Percentiles rank a stretch among this genome's conserved stretches.
Conservation (phyloP, 2,113 vertebrate species). For the Onychostruthus taczanowskii region DNA sequence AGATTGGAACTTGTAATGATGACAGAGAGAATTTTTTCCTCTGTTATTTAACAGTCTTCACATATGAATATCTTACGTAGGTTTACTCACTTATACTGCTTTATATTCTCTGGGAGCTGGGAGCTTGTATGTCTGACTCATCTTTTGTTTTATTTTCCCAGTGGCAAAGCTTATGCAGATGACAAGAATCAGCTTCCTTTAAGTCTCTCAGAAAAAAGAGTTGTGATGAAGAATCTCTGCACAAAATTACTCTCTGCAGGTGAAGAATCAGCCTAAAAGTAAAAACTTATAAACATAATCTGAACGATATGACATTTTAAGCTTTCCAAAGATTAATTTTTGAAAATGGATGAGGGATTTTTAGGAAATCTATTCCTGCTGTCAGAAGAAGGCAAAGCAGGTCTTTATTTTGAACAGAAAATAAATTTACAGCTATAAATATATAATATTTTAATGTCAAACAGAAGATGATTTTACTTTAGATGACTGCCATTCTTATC, state of each 20-base stretch:
- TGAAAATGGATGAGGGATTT: accelerated
- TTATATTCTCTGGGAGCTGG: not conserved
- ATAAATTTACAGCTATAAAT: not conserved
- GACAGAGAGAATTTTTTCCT: not conserved
- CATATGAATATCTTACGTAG: not conserved
- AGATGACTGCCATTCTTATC: not conserved
- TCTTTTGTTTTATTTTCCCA: not conserved
- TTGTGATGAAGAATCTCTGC: not conserved
- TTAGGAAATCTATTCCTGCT: not conserved
- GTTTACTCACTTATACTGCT: not conserved
- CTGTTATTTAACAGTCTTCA: not conserved
- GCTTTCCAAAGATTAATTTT: not conserved
- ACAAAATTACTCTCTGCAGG: not conserved
- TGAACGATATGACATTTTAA: not conserved
- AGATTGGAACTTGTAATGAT: not conserved
- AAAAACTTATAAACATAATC: not conserved
- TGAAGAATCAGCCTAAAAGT: not conserved
- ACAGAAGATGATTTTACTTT: not conserved
- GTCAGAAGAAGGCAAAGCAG: not conserved
- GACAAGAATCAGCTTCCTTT: not conserved
- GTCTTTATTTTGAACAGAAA: not conserved
- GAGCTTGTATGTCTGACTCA: not conserved
- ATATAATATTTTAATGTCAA: not conserved
- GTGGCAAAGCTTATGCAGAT: not conserved
- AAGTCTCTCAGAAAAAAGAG: not conserved